phyloP scores from a whole-genome alignment of 2,888 invertebrate species.

The Plemyria rubiginata region DNA sequence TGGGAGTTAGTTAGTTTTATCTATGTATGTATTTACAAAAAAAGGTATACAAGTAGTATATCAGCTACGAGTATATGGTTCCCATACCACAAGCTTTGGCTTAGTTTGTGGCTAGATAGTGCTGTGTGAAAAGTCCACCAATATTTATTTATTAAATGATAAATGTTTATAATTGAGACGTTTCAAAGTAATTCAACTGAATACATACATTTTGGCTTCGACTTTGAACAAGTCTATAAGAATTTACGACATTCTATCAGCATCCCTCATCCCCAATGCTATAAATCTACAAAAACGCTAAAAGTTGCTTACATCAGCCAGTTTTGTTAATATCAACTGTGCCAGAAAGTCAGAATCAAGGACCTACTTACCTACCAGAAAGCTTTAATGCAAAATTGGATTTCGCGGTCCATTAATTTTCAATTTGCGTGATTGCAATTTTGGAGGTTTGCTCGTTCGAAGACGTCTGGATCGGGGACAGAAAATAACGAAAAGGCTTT shows the following conservation, averaged over 20 bases:
- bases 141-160: too few relatives aligned
- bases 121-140: too few relatives aligned
- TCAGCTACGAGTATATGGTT: too few relatives aligned
- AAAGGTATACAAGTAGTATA: too few relatives aligned
- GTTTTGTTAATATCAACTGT: slow-evolving; percentile 47
- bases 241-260: slow-evolving; percentile 1
- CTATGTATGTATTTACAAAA: too few relatives aligned
- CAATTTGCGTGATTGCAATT: slow-evolving; percentile 84
- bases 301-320: slow-evolving; percentile 32
- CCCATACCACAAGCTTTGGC: too few relatives aligned
- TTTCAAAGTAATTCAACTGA: too few relatives aligned
- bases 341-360: slow-evolving; percentile 54
- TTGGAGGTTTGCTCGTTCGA: slow-evolving; percentile 79
- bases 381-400: slow-evolving; percentile 82
- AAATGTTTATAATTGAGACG: too few relatives aligned
- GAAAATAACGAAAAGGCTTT: slow-evolving; percentile 76
- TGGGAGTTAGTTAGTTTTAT: too few relatives aligned
- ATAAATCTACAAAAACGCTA: slow-evolving; percentile 21
- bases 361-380: slow-evolving; percentile 67
- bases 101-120: too few relatives aligned
- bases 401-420: slow-evolving; percentile 83
- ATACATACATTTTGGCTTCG: too few relatives aligned
- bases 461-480: slow-evolving; percentile 72
- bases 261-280: not conserved
- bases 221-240: not conserved